Base-by-base conservation (phyloP, 2,888 invertebrate species). In the Chloroclysta siterata region DNA sequence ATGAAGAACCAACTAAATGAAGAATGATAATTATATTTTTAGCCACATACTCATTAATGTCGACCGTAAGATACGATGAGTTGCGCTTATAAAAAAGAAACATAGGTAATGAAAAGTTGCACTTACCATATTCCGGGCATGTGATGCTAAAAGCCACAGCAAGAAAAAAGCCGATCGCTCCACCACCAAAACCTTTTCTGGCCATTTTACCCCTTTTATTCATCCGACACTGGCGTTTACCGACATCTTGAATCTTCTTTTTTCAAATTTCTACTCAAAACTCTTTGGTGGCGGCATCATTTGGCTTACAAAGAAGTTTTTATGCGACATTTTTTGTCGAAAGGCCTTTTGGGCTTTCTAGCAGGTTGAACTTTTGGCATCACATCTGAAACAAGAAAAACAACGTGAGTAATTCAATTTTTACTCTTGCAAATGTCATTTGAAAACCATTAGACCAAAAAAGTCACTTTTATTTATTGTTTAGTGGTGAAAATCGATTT, bases 111-210 rank as follows among this genome's bases (percentile, higher is more conserved):
- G 15, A 15, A 51, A 48, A 29, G 5, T 62, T 28, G 44, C 46
- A 86, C 91, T 90, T 74, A 93, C 92, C 92, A 87, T 91, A 91
- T 83, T 88, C 88, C 63, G 92, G 92, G 75, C 88, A 91, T 72
- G 86, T 88, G 82, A 90, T 83, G 83, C 91, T 92, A 77, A 93
- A 85, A 71, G 86, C 87, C 79, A 88, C 87, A 70, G 92, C 90
- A 77, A 93, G 83, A 80, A 91, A 84, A 81, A 90, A 82, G 72
- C 92, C 90, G 82, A 90, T 84, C 86, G 89, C 86, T 75, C 91
- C 89, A 70, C 88, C 86, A 65, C 85, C 87, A 69, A 86, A 84
- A 74, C 87, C 83, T 84, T 87, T 89, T 80, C 81, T 82, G 84
- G 87, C 91, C 92, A 93, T 93, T 84, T 88, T 88, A 81, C 78